phyloP scores from a whole-genome alignment of 53 echinoderm and acorn worm species.

The Echinarachnius parma region DNA sequence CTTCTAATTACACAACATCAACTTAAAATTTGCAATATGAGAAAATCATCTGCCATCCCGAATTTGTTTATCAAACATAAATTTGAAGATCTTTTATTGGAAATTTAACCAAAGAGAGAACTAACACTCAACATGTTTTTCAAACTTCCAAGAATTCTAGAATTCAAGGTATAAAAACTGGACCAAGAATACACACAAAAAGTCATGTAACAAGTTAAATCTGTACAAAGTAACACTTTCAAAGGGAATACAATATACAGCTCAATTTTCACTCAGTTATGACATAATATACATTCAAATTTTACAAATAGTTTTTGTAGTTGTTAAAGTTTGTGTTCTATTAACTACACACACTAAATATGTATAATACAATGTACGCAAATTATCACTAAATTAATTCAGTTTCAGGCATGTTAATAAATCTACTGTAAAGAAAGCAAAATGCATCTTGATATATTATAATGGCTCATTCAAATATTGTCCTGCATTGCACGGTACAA shows the following conservation, averaged over 20 bases:
- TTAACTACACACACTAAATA: constrained; percentile 3
- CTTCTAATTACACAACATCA: no score
- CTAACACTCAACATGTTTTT: background rate
- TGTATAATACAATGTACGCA: constrained; percentile 14
- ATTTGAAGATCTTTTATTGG: no score
- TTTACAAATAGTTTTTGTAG: constrained; percentile 11
- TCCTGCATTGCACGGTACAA: constrained; percentile 45
- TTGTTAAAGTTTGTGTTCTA: background rate
- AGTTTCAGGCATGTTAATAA: constrained; percentile 18
- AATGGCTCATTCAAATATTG: constrained; percentile 24
- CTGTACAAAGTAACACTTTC: no score
- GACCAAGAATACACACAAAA: no score
- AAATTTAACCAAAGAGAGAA: background rate
- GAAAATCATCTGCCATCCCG: no score
- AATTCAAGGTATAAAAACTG: background rate
- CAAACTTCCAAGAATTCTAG: background rate
- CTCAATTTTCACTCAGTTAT: constrained; percentile 1
- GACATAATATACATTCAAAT: constrained; percentile 15
- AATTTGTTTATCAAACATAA: no score
- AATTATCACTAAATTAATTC: constrained; percentile 18
- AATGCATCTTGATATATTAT: constrained; percentile 15
- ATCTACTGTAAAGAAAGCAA: constrained; percentile 4
- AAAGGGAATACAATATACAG: constrained; percentile 18
- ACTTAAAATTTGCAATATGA: no score
- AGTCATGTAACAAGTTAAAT: no score